Evolutionary conservation across 2,113 vertebrate species (phyloP).

Genomic region (Parus major): DNA sequence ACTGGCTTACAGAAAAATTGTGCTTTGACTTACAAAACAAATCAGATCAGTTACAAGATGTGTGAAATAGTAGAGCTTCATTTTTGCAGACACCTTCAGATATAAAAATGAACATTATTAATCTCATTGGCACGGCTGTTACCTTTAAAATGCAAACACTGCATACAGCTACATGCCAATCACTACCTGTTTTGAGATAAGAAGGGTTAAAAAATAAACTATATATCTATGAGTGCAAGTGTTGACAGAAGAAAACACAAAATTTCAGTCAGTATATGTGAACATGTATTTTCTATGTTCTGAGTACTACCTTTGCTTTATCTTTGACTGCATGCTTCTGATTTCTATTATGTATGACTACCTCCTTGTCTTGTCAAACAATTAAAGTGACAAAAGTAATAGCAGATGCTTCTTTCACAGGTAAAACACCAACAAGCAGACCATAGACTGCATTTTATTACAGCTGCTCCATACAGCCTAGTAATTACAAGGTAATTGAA

Average conservation of each 20-base stretch:
- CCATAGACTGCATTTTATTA: slow-evolving; percentile 15
- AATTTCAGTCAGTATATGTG: not conserved
- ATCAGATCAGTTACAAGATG: not conserved
- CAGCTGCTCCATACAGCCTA: slow-evolving; percentile 5
- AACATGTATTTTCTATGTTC: not conserved
- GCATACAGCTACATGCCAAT: not conserved
- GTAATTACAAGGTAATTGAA: slow-evolving; percentile 55
- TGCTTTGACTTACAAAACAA: not conserved
- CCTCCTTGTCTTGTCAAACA: slow-evolving; percentile 58
- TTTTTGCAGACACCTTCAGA: not conserved
- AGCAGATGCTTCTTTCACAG: slow-evolving; percentile 53
- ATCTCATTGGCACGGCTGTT: not conserved
- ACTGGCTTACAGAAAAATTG: not conserved
- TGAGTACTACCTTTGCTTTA: not conserved
- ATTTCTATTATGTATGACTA: slow-evolving; percentile 49
- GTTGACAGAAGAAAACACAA: not conserved
- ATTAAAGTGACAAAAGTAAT: slow-evolving; percentile 60
- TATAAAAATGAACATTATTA: not conserved
- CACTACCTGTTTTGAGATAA: not conserved
- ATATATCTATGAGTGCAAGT: not conserved
- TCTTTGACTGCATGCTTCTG: slow-evolving; percentile 28
- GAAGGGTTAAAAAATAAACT: not conserved
- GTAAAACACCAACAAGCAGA: slow-evolving; percentile 1
- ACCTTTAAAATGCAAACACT: not conserved
- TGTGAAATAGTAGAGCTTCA: not conserved